Evolutionary conservation across 1,140 invertebrate species (phyloP).

Genomic region (Drosophila lacertosa): DNA sequence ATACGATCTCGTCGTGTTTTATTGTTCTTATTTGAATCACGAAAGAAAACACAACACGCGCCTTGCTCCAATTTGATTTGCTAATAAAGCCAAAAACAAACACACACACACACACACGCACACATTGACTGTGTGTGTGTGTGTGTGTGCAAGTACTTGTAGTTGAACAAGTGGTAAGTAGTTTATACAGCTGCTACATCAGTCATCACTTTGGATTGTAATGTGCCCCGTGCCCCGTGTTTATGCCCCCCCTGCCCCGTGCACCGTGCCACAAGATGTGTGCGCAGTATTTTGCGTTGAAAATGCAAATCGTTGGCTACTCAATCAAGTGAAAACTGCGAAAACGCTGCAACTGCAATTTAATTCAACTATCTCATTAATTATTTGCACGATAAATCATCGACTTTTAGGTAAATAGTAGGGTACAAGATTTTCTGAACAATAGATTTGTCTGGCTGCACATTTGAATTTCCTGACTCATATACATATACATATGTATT

Average conservation of each 20-base stretch:
- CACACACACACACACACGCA: conserved; percentile 6
- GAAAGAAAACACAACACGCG: not conserved
- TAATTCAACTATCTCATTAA: conserved; percentile 16
- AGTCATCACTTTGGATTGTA: conserved; percentile 41
- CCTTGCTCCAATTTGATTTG: not conserved
- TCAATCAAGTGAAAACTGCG: conserved; percentile 29
- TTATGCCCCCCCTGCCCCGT: too few relatives aligned
- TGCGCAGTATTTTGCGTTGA: conserved; percentile 8
- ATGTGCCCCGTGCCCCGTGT: too few relatives aligned
- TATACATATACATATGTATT: too few relatives aligned
- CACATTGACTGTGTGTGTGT: conserved; percentile 1
- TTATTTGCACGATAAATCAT: not conserved
- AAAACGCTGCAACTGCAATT: conserved; percentile 27
- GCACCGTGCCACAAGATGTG: not conserved
- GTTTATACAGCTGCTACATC: conserved; percentile 72
- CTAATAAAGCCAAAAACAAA: conserved; percentile 19
- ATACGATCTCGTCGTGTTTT: too few relatives aligned
- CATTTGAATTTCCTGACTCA: too few relatives aligned
- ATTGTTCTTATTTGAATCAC: too few relatives aligned
- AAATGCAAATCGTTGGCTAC: conserved; percentile 17
- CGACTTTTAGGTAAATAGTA: not conserved
- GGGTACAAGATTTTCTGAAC: not conserved
- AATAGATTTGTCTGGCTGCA: not conserved
- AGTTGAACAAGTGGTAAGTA: conserved; percentile 52
- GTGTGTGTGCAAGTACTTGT: conserved; percentile 16